Evolutionary conservation across 2,797 vertebrate genomes (phyloP).

Genomic region (Hydrophis major): DNA sequence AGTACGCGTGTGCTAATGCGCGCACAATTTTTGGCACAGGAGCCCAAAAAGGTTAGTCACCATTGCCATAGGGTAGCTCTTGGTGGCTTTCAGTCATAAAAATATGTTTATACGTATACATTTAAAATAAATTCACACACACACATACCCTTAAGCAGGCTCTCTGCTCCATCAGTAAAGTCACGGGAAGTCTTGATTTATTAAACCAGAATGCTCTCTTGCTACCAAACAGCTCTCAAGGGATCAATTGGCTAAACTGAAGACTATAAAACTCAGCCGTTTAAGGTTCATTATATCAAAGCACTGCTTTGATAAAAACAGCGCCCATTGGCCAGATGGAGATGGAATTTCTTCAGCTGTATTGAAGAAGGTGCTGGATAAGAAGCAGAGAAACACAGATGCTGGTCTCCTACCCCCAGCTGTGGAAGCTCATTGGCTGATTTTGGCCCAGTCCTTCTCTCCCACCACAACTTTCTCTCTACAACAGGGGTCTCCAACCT

Average conservation of each 20-base stretch:
- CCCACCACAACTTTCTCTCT: neutral
- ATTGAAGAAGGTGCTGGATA: neutral
- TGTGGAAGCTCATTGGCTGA: neutral
- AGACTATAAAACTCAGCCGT: neutral
- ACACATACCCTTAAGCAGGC: neutral
- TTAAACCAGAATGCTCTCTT: neutral
- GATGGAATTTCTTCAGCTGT: neutral
- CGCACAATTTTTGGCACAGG: no score
- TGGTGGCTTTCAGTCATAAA: neutral
- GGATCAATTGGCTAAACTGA: neutral
- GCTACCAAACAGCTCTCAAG: neutral
- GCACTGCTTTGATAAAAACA: neutral
- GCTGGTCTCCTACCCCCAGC: neutral
- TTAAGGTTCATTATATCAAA: neutral
- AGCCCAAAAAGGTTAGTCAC: no score
- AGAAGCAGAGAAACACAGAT: neutral
- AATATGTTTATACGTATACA: neutral
- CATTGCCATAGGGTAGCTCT: neutral
- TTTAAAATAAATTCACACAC: neutral
- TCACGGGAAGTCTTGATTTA: neutral
- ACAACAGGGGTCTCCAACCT: no score
- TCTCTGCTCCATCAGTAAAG: neutral
- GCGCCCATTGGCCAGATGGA: neutral
- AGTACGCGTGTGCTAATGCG: no score
- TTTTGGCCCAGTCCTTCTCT: neutral